phyloP scores from a whole-genome alignment of 92 coral and sea anemone species.

The Actinernus sp. region DNA sequence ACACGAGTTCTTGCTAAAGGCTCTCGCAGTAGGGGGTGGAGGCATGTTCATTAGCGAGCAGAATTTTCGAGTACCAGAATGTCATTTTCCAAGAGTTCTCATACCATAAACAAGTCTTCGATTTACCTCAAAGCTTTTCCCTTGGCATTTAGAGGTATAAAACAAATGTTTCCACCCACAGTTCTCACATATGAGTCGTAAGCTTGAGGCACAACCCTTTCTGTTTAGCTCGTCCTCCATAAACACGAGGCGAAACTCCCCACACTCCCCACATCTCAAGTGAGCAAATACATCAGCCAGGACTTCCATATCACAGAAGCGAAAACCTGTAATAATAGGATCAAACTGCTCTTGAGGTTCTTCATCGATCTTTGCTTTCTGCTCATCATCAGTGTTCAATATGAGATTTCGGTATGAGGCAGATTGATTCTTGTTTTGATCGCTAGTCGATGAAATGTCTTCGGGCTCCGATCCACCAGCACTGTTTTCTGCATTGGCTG shows the following conservation, averaged over 20 bases:
- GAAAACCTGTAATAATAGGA: too few species aligned
- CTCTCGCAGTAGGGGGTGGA: conserved; percentile 44
- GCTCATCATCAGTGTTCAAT: too few species aligned
- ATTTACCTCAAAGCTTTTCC: conserved; percentile 43
- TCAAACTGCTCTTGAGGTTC: too few species aligned
- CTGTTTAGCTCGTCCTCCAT: conserved; percentile 6
- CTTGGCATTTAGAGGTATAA: conserved; percentile 10
- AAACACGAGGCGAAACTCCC: conserved; percentile 16
- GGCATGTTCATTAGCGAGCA: conserved; percentile 63
- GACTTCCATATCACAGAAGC: conserved; percentile 33
- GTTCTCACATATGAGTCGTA: conserved; percentile 15
- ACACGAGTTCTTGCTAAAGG: conserved; percentile 6
- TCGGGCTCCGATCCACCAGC: too few species aligned
- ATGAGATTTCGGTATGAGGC: too few species aligned
- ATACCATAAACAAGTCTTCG: conserved; percentile 43
- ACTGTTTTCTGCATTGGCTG: too few species aligned
- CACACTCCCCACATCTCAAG: conserved; percentile 25
- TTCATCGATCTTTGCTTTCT: too few species aligned
- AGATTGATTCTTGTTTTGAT: too few species aligned
- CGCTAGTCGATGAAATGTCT: too few species aligned
- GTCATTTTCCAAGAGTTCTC: conserved; percentile 45
- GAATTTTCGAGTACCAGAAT: conserved; percentile 22
- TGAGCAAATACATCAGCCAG: conserved; percentile 8
- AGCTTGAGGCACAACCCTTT: conserved; percentile 42
- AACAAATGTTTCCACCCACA: conserved; percentile 15